Evolutionary conservation across 2,113 vertebrate species (phyloP), one percentile per base, ranked within the genome.

Genomic region (Peucedramus taeniatus): DNA sequence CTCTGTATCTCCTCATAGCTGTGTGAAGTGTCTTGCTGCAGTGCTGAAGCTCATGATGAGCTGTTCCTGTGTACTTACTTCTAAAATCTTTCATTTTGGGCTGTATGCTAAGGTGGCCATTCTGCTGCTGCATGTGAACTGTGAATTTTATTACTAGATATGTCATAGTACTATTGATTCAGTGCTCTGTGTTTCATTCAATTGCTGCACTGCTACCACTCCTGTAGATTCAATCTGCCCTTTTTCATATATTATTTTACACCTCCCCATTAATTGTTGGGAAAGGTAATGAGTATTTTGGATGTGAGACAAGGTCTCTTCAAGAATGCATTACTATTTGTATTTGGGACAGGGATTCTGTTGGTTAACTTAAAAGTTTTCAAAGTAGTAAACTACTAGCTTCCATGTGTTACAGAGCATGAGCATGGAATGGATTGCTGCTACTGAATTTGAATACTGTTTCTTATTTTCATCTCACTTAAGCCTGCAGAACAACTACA

Each of bases 161-260:
- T 1, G 13, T 11, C 65, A 23, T 13, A 10, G 19, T 26, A 18
- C 44, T n/a, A 0, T n/a, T 3, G 1, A n/a, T 47, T 79, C 61
- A 57, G 57, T 53, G 68, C 30, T 60, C 35, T 31, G 0, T 27
- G 21, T 51, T 80, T 49, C 6, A 15, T 37, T 57, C 8, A 65
- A 65, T 5, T 30, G 24, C 10, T 70, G 65, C 23, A 10, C 26
- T 65, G 31, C 33, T 28, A 26, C 26, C 22, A 3, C 50, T 87
- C 39, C 28, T 40, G 3, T 35, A 60, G 44, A 30, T 18, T 65
- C 15, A 22, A 1, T 53, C n/a, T 86, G 53, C 39, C 56, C 23
- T 65, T 83, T 81, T 70, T 80, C 50, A 8, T 35, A 23, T 30
- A 53, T 87, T 33, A 15, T 56, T 69, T 68, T 45, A 26, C 30